phyloP scores from a whole-genome alignment of 2,797 vertebrate genomes.

The Simalia tracyae region DNA sequence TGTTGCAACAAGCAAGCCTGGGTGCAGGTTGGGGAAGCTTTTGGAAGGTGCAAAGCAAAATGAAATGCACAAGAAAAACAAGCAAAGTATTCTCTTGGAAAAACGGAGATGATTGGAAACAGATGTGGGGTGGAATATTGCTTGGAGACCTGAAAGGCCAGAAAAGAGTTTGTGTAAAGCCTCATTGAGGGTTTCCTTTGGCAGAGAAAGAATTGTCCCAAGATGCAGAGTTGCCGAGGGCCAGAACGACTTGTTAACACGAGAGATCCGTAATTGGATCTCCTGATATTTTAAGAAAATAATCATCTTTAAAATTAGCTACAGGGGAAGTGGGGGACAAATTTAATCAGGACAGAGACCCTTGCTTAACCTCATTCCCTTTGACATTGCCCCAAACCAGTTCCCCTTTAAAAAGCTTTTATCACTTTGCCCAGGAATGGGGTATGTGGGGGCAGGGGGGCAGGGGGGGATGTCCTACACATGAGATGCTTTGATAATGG shows the following conservation, averaged over 20 bases:
- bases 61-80: constrained; percentile 25
- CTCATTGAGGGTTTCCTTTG: constrained; percentile 6
- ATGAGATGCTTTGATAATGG: too few species aligned
- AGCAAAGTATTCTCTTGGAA: constrained; percentile 37
- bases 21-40: background rate
- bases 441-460: background rate
- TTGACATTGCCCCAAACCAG: background rate
- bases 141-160: background rate
- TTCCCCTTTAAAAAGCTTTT: background rate
- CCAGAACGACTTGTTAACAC: background rate
- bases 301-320: background rate
- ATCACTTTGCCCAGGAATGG: background rate
- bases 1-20: constrained; percentile 8
- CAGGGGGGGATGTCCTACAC: too few species aligned
- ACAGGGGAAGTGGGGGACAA: background rate
- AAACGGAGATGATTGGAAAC: constrained; percentile 26
- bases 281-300: background rate
- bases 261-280: background rate
- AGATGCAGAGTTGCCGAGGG: too few species aligned
- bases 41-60: constrained; percentile 35
- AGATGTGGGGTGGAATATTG: background rate
- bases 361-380: background rate
- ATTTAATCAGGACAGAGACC: background rate
- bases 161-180: background rate
- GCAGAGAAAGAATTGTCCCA: background rate